Evolutionary conservation across 2,888 invertebrate species (phyloP).

Genomic region (Leptinotarsa peninsularis): DNA sequence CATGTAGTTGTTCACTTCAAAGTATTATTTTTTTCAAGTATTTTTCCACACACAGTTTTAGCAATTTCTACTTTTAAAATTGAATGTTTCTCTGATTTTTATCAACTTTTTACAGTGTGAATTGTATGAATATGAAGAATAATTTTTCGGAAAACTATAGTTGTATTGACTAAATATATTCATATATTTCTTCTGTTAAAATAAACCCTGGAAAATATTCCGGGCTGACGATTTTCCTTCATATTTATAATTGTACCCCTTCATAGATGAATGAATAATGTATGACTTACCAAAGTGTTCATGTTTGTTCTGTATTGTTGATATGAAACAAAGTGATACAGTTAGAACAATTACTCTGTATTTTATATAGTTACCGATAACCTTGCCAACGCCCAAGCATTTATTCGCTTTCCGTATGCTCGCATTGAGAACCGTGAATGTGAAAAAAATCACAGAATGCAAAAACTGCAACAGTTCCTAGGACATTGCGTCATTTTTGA

Average conservation of each 20-base stretch:
- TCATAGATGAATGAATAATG: constrained; percentile 6
- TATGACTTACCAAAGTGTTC: constrained; percentile 55
- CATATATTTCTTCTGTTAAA: too few relatives aligned
- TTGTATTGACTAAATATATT: too few relatives aligned
- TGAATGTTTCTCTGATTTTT: too few relatives aligned
- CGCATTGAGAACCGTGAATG: constrained; percentile 36
- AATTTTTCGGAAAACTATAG: too few relatives aligned
- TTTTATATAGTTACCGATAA: constrained; percentile 53
- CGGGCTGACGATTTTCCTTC: too few relatives aligned
- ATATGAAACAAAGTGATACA: constrained; percentile 54
- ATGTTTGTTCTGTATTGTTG: constrained; percentile 49
- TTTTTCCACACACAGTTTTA: too few relatives aligned
- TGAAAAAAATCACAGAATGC: constrained; percentile 34
- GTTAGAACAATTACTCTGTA: constrained; percentile 44
- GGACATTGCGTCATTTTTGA: constrained; percentile 33
- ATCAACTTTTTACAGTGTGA: too few relatives aligned
- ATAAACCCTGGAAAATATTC: too few relatives aligned
- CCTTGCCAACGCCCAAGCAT: constrained; percentile 56
- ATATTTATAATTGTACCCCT: background rate
- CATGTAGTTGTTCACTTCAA: too few relatives aligned
- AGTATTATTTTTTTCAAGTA: too few relatives aligned
- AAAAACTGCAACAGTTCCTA: constrained; percentile 24
- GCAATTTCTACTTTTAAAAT: too few relatives aligned
- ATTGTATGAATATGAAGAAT: too few relatives aligned
- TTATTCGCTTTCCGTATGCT: constrained; percentile 45